Evolutionary conservation across 64 coral and sea anemone species (phyloP).

Genomic region (Montipora capricornis): DNA sequence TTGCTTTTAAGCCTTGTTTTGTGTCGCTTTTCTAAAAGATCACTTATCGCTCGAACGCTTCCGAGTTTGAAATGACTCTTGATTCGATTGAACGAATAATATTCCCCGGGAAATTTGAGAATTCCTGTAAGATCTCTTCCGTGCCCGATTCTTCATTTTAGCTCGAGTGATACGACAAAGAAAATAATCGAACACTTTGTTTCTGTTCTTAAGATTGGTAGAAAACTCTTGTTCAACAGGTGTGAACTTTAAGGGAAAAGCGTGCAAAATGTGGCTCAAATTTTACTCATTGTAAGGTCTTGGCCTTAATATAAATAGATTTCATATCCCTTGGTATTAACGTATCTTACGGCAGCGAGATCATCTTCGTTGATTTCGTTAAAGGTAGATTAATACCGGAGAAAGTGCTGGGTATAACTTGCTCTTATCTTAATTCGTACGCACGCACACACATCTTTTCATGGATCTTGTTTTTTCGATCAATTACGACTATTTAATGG

Average conservation of each 20-base stretch:
- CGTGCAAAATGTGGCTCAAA: neutral
- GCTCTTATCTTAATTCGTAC: too few species aligned
- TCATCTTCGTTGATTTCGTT: neutral
- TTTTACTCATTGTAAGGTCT: slow-evolving; percentile 6
- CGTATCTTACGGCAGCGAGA: neutral
- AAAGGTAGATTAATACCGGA: neutral
- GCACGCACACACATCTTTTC: too few species aligned
- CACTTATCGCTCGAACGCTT: slow-evolving; percentile 38
- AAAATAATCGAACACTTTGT: neutral
- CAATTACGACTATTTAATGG: too few species aligned
- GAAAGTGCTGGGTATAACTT: neutral
- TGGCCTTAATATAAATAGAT: neutral
- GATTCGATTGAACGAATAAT: slow-evolving; percentile 25
- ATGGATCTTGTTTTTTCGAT: too few species aligned
- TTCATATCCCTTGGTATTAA: neutral
- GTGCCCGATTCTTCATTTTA: neutral
- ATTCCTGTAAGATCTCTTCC: neutral
- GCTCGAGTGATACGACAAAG: neutral
- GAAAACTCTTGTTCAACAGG: slow-evolving; percentile 27
- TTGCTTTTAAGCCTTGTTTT: slow-evolving; percentile 11
- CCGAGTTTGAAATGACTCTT: slow-evolving; percentile 40
- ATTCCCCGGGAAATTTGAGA: slow-evolving; percentile 77
- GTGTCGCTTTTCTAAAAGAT: slow-evolving; percentile 40
- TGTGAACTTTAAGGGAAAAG: neutral
- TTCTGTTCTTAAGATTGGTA: neutral